Evolutionary conservation across 2,888 invertebrate species (phyloP), one percentile per base, ranked within the genome.

Genomic region (Clivina fossor): DNA sequence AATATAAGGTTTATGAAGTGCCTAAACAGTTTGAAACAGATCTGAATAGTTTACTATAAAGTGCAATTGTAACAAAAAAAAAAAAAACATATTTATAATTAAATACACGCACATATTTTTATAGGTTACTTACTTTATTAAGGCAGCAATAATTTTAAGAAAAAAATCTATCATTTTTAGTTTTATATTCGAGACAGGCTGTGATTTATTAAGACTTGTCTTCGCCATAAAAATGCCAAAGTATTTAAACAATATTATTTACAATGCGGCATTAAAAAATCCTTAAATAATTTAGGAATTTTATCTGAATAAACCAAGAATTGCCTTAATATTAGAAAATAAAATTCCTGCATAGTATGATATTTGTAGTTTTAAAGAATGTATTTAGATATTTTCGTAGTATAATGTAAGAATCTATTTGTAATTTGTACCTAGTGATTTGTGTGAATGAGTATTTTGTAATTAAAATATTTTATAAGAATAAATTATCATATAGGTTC

Each of bases 201-300:
- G 49, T 49, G 49, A 49, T 49, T 30, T 28, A 26, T 44, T 49
- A 37, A 33, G 30, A 49, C 32, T 30, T 44, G 44, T 44, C 43
- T 53, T 44, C 44, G 44, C 35, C 35, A 44, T 43, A 44, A 2
- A 15, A 37, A 53, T 44, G 53, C 53, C 53, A 53, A 53, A 53
- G 53, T 53, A 53, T 44, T 35, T 53, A 35, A 53, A 43, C n/a
- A 33, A 8, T n/a, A 4, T 33, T 15, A 41, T 22, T 53, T 16
- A 26, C 18, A 40, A 40, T 44, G 53, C 53, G 53, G 53, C 53
- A 53, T 24, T 28, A 32, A 24, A 9, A 44, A 53, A 41, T 18
- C 32, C 50, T 50, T 50, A 50, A 50, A 13, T 43, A 24, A 24
- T 7, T 20, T 22, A 44, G 33, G 30, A 47, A 32, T 2, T 41